Evolutionary conservation across 2,888 invertebrate genomes (phyloP).

Genomic region (Agrotis clavis): DNA sequence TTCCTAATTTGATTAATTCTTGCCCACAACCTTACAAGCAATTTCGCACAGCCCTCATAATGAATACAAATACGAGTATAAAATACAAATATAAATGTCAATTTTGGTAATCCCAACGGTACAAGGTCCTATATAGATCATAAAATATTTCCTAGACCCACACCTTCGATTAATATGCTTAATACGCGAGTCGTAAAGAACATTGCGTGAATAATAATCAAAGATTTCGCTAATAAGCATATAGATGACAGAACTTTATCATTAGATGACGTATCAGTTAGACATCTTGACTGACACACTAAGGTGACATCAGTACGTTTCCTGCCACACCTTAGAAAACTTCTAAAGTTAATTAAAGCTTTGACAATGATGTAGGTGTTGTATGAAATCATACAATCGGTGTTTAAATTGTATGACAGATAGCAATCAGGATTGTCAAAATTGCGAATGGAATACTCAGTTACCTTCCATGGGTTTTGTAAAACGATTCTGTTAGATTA

Average conservation of each 20-base stretch:
- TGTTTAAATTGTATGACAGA: conserved; percentile 25
- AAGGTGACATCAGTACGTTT: conserved; percentile 51
- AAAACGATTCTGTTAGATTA: neutral
- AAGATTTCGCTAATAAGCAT: conserved; percentile 52
- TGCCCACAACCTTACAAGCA: conserved; percentile 38
- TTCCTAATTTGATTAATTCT: conserved; percentile 57
- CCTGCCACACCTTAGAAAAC: conserved; percentile 47
- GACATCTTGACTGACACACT: conserved; percentile 14
- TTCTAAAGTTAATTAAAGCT: conserved; percentile 35
- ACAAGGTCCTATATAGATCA: conserved; percentile 36
- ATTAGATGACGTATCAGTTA: conserved; percentile 36
- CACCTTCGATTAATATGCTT: conserved; percentile 52
- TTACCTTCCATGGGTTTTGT: conserved; percentile 1
- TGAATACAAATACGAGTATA: conserved; percentile 62
- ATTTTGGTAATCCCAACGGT: conserved; percentile 55
- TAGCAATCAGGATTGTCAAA: conserved; percentile 32
- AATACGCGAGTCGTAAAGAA: conserved; percentile 24
- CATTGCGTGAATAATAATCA: conserved; percentile 55
- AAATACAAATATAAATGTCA: conserved; percentile 54
- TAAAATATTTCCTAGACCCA: conserved; percentile 55
- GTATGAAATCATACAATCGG: conserved; percentile 34
- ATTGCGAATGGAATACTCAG: conserved; percentile 4
- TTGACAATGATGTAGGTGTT: conserved; percentile 41
- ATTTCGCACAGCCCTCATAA: conserved; percentile 50
- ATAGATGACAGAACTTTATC: conserved; percentile 46